Conservation (phyloP, 2,888 invertebrate genomes). For the Microdon myrmicae region DNA sequence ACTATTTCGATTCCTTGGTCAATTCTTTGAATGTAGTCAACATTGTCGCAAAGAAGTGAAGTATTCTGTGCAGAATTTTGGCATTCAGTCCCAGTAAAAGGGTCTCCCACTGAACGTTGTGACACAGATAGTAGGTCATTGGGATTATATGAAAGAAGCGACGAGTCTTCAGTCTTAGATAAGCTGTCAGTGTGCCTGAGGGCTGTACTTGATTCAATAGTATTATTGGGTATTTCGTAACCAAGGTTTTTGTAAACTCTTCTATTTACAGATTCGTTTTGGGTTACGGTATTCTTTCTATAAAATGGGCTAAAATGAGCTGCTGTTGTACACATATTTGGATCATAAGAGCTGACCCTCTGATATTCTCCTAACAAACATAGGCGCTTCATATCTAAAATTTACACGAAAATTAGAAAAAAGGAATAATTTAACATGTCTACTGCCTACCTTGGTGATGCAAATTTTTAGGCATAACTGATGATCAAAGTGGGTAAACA, state of each 20-base stretch:
- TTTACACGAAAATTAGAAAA: too few species aligned
- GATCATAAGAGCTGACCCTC: conserved; percentile 48
- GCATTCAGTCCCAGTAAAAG: conserved; percentile 13
- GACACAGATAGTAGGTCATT: conserved; percentile 15
- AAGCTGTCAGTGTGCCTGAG: not conserved
- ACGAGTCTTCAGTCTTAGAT: conserved; percentile 9
- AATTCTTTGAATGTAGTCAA: conserved; percentile 23
- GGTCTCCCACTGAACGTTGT: not conserved
- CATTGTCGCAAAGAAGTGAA: conserved; percentile 1
- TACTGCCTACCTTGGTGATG: conserved; percentile 19
- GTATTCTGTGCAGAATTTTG: not conserved
- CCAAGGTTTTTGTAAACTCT: conserved; percentile 1
- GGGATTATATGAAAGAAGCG: conserved; percentile 14
- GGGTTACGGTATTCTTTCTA: conserved; percentile 1
- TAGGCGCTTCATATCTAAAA: conserved; percentile 8
- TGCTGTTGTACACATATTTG: conserved; percentile 54
- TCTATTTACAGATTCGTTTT: not conserved
- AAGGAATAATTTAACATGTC: too few species aligned
- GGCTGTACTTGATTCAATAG: not conserved
- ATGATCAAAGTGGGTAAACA: too few species aligned
- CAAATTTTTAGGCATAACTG: conserved; percentile 20
- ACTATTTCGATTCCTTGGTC: conserved; percentile 5
- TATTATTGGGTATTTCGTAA: not conserved
- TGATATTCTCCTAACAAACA: conserved; percentile 28
- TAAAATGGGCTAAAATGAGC: conserved; percentile 47